These are phyloP conservation scores for Phoebastria nigripes DNA, from an alignment of 2,797 vertebrate species.

Conservation along the genomic window DNA sequence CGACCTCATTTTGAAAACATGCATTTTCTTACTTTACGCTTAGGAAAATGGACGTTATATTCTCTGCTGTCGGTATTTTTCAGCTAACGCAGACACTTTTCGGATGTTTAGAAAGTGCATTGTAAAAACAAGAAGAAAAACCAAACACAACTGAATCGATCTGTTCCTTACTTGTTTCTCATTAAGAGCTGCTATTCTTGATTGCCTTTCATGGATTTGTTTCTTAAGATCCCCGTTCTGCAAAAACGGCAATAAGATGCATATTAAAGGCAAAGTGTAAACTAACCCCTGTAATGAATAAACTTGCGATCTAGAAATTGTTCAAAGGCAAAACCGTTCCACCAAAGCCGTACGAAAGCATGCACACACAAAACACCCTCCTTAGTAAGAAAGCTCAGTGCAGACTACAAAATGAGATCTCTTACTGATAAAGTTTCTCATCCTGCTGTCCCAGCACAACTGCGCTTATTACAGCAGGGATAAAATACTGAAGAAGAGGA, in stretches of 20 bases:
- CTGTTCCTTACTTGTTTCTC: slow-evolving; percentile 84
- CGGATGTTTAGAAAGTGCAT: slow-evolving; percentile 69
- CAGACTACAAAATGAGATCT: slow-evolving; percentile 72
- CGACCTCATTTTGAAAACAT: slow-evolving; percentile 33
- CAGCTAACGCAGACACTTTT: slow-evolving; percentile 65
- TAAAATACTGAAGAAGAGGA: slow-evolving; percentile 60
- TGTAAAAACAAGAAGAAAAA: slow-evolving; percentile 35
- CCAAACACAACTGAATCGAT: slow-evolving; percentile 56
- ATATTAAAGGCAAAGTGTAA: slow-evolving; percentile 61
- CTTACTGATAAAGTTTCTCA: slow-evolving; percentile 86
- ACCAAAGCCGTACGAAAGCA: slow-evolving; percentile 51
- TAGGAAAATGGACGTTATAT: slow-evolving; percentile 52
- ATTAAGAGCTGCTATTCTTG: slow-evolving; percentile 81
- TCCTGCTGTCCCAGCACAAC: slow-evolving; percentile 74
- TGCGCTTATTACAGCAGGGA: slow-evolving; percentile 62
- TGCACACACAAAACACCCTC: slow-evolving; percentile 56
- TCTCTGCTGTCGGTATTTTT: slow-evolving; percentile 33
- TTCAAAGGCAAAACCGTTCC: slow-evolving; percentile 48
- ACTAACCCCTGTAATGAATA: slow-evolving; percentile 53
- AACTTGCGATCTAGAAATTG: slow-evolving; percentile 66
- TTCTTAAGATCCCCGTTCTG: slow-evolving; percentile 85
- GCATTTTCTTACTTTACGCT: slow-evolving; percentile 51
- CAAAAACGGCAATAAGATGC: slow-evolving; percentile 72
- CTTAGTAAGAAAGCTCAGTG: slow-evolving; percentile 60
- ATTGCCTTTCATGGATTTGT: slow-evolving; percentile 82